phyloP scores from a whole-genome alignment of 2,888 invertebrate genomes.

The Rotaria macrura region DNA sequence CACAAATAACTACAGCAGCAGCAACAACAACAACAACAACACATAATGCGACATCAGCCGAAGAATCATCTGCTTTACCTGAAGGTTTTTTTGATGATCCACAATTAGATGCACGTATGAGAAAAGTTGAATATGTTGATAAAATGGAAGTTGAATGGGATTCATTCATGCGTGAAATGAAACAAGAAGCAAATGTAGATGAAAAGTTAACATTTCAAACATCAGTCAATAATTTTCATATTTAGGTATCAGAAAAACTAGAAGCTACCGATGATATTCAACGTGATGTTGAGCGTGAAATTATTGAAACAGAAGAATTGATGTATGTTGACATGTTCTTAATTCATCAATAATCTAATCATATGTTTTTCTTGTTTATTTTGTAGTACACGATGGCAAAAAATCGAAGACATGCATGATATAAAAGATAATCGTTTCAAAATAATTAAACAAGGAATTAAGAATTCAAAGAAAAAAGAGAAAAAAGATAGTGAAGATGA shows the following conservation, averaged over 20 bases:
- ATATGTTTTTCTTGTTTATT: too few species aligned
- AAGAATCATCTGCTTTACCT: background rate
- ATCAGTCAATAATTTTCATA: background rate
- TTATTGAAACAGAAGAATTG: background rate
- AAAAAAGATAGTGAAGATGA: background rate
- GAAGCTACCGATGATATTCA: background rate
- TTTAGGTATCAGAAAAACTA: background rate
- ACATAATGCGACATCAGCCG: background rate
- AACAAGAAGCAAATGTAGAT: conserved; percentile 3
- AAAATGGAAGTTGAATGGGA: conserved; percentile 17
- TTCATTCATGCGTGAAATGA: background rate
- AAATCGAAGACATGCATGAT: conserved; percentile 14
- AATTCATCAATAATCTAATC: too few species aligned
- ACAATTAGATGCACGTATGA: background rate
- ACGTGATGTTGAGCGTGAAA: conserved; percentile 1
- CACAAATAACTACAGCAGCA: background rate
- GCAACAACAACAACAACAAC: background rate
- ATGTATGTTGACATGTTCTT: background rate
- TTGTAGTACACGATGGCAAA: conserved; percentile 14
- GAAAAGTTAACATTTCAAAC: background rate
- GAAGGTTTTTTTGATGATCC: conserved; percentile 10
- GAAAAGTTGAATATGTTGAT: conserved; percentile 5
- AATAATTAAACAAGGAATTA: background rate
- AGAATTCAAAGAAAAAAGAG: background rate
- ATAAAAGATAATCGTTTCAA: background rate